phyloP scores from a whole-genome alignment of 2,113 vertebrate species.

The Erythrocercus mccallii region DNA sequence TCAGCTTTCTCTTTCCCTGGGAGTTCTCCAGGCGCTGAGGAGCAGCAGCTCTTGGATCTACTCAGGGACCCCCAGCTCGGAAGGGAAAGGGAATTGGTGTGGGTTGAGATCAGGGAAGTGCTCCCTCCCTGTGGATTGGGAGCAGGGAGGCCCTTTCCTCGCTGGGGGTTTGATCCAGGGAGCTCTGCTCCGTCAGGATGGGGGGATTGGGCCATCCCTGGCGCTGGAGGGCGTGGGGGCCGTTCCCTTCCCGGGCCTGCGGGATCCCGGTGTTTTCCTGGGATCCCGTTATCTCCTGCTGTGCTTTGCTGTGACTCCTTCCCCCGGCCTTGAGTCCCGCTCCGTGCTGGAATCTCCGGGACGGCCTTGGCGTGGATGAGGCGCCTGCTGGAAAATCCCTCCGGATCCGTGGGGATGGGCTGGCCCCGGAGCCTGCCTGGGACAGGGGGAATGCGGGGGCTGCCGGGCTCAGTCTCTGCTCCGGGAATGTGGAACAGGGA shows the following conservation, averaged over 20 bases:
- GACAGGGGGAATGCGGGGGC: fast-evolving
- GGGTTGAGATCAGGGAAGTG: not conserved
- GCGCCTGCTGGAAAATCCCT: not conserved
- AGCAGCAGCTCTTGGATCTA: fast-evolving
- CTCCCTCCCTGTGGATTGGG: not conserved
- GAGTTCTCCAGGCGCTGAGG: not conserved
- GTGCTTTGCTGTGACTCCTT: not conserved
- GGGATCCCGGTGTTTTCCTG: not conserved
- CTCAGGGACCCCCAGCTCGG: fast-evolving
- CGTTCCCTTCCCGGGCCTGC: fast-evolving
- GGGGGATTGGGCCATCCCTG: fast-evolving
- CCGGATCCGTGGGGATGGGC: fast-evolving
- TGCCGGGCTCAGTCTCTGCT: not conserved
- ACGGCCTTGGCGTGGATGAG: not conserved
- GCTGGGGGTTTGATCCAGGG: not conserved
- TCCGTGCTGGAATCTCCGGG: not conserved
- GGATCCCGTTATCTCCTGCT: not conserved
- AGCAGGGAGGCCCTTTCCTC: fast-evolving
- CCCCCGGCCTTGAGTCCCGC: not conserved
- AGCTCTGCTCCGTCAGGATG: fast-evolving
- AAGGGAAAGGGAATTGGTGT: not conserved
- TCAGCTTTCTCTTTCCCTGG: not conserved
- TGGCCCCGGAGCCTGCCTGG: fast-evolving
- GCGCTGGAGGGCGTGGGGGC: not conserved
- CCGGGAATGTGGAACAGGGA: fast-evolving